phyloP scores from a whole-genome alignment of 2,113 vertebrate genomes.

The Tachycineta bicolor region DNA sequence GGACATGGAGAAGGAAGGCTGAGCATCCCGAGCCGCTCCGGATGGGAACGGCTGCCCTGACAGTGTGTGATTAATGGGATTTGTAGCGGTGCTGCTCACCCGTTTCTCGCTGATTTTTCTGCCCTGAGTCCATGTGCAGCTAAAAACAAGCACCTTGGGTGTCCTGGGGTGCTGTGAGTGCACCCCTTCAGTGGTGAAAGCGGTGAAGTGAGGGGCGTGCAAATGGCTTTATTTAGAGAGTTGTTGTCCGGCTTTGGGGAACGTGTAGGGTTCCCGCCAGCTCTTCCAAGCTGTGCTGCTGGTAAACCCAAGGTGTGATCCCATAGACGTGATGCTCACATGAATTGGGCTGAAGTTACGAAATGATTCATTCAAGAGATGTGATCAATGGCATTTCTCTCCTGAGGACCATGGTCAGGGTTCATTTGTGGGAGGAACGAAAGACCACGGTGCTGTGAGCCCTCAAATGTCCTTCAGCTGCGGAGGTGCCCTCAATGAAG shows the following conservation, averaged over 20 bases:
- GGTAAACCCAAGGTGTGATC: not conserved
- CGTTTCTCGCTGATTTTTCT: not conserved
- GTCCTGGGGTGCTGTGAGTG: not conserved
- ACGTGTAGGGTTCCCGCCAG: rapidly evolving
- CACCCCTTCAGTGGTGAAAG: not conserved
- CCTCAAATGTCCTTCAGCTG: not conserved
- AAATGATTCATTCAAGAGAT: not conserved
- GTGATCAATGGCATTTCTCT: not conserved
- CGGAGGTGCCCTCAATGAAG: rapidly evolving
- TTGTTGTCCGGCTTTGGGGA: rapidly evolving
- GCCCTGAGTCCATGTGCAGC: not conserved
- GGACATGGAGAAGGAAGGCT: not conserved
- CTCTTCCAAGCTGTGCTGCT: not conserved
- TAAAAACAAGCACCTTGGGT: rapidly evolving
- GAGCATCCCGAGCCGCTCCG: rapidly evolving
- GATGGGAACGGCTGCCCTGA: not conserved
- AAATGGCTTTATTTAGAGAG: not conserved
- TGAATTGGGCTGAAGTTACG: not conserved
- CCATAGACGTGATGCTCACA: rapidly evolving
- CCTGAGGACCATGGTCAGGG: too few species aligned
- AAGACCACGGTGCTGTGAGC: rapidly evolving
- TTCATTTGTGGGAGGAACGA: rapidly evolving
- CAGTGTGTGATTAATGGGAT: not conserved
- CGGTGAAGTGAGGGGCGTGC: not conserved
- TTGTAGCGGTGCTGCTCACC: not conserved